Percentiles rank a stretch among this genome's conserved stretches.
Conservation (phyloP, 2,113 vertebrate genomes). For the Catharus fuscescens region DNA sequence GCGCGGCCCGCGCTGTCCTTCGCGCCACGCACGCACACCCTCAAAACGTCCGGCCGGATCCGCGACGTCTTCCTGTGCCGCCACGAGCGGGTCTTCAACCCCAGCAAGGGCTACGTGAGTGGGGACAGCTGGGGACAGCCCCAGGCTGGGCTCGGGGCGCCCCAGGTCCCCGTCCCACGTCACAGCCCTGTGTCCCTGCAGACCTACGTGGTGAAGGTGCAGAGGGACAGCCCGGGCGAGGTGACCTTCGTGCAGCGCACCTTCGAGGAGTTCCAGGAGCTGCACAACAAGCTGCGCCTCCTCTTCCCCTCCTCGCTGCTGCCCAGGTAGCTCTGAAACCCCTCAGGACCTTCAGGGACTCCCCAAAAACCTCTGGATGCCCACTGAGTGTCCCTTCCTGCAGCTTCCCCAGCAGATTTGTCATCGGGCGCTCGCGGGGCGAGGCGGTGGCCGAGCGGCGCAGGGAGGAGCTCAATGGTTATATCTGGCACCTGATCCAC, state of each 20-base stretch:
- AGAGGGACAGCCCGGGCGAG: slow-evolving; percentile 82
- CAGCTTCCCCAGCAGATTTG: slow-evolving; percentile 94
- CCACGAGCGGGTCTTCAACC: slow-evolving; percentile 83
- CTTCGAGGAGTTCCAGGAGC: slow-evolving; percentile 95
- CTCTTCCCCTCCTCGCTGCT: slow-evolving; percentile 90
- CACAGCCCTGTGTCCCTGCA: background rate
- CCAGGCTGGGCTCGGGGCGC: accelerated
- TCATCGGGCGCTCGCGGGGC: slow-evolving; percentile 90
- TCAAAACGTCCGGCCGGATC: slow-evolving; percentile 84
- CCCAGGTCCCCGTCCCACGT: accelerated
- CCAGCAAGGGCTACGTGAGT: slow-evolving; percentile 92
- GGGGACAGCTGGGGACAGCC: background rate
- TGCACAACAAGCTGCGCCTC: slow-evolving; percentile 92
- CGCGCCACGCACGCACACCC: slow-evolving; percentile 82
- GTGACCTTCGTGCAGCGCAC: slow-evolving; percentile 86
- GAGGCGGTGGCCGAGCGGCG: slow-evolving; percentile 88
- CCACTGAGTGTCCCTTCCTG: accelerated
- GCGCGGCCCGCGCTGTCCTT: slow-evolving; percentile 87
- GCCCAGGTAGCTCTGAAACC: slow-evolving; percentile 81
- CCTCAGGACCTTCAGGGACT: background rate
- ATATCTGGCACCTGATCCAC: slow-evolving; percentile 93
- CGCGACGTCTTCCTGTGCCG: slow-evolving; percentile 86
- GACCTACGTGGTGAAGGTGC: slow-evolving; percentile 91
- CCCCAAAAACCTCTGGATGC: accelerated
- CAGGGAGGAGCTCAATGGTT: slow-evolving; percentile 91